Percentiles rank a stretch among this genome's conserved stretches.
Conservation (phyloP, 2,888 invertebrate species). For the Oscheius sp. region DNA sequence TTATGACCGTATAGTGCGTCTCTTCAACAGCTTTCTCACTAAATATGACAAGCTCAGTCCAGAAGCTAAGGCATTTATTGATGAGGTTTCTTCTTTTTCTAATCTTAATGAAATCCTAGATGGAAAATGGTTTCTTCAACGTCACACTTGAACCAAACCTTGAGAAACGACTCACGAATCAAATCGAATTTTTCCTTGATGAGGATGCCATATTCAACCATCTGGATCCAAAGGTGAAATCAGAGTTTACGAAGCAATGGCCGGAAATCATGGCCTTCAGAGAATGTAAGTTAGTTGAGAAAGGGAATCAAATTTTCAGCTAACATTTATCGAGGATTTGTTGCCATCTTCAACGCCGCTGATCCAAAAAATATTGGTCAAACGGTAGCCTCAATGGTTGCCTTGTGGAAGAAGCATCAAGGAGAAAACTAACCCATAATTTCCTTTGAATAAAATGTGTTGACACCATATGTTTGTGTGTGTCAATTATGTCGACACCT, state of each 20-base stretch:
- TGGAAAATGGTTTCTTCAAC: too few species aligned
- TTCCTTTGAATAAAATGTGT: not conserved
- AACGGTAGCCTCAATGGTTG: constrained; percentile 8
- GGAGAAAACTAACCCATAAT: not conserved
- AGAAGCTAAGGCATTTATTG: not conserved
- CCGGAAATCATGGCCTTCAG: not conserved
- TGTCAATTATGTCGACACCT: too few species aligned
- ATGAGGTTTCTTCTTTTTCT: too few species aligned
- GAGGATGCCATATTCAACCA: not conserved
- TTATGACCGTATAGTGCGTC: not conserved
- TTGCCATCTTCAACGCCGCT: not conserved
- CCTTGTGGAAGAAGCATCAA: constrained; percentile 5
- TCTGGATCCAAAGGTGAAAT: not conserved
- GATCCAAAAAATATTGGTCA: not conserved
- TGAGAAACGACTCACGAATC: not conserved
- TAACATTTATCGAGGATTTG: not conserved
- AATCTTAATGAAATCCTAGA: too few species aligned
- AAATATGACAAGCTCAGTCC: not conserved
- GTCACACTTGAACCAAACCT: too few species aligned
- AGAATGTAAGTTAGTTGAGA: not conserved
- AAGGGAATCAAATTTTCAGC: not conserved
- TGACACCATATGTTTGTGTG: too few species aligned
- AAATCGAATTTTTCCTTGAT: not conserved
- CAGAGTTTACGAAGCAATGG: not conserved
- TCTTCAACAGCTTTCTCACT: not conserved